A percentile compares a stretch with the other conserved stretches of the same genome.
These are phyloP conservation scores for Wasmannia auropunctata DNA, from an alignment of 1,140 invertebrate species.

Conservation along the genomic window DNA sequence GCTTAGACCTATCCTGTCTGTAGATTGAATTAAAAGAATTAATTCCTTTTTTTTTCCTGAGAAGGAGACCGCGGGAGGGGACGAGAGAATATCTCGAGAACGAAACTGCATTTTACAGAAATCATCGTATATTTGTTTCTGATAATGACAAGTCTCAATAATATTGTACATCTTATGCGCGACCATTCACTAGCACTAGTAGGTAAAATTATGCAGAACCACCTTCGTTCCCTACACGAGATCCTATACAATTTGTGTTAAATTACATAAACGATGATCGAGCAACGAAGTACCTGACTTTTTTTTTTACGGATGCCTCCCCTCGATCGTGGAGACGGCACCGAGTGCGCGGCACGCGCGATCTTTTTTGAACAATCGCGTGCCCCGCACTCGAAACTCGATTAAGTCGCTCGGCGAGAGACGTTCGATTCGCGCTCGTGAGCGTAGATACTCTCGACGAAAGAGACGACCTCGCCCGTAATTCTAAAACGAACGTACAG, in stretches of 20 bases:
- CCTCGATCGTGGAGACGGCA: not conserved
- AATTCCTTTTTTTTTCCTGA: not conserved
- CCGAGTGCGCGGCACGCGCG: not conserved
- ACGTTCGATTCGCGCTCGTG: not conserved
- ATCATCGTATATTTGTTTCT: constrained; percentile 49
- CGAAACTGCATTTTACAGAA: constrained; percentile 44
- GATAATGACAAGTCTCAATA: constrained; percentile 35
- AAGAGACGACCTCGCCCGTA: not conserved
- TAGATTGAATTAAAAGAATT: not conserved
- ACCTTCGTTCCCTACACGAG: not conserved
- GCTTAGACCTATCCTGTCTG: not conserved
- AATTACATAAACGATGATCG: constrained; percentile 31
- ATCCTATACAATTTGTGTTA: constrained; percentile 31
- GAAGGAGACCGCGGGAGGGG: not conserved
- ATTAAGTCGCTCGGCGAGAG: not conserved
- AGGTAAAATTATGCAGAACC: constrained; percentile 19
- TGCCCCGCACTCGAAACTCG: not conserved
- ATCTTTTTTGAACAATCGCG: not conserved
- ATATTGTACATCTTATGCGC: constrained; percentile 22
- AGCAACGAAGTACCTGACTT: not conserved
- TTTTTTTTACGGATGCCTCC: not conserved
- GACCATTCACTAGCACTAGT: constrained; percentile 15
- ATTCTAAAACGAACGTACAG: not conserved
- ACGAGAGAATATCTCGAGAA: not conserved
- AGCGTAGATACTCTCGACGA: not conserved